phyloP scores from a whole-genome alignment of 2,113 vertebrate species.

The Etheostoma spectabile region DNA sequence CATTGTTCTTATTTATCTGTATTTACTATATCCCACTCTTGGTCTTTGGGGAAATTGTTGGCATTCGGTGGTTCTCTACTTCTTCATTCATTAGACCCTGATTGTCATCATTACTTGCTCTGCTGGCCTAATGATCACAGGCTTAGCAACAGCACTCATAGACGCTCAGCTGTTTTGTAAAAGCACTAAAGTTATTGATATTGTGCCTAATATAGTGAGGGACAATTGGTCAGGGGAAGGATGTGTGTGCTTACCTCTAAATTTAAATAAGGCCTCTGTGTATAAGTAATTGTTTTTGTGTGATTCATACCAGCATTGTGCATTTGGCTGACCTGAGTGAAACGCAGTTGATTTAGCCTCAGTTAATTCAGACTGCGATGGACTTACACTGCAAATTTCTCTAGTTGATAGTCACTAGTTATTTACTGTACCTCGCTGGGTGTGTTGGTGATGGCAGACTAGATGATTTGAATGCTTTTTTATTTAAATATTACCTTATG shows the following conservation, averaged over 20 bases:
- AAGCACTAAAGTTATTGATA: constrained; percentile 79
- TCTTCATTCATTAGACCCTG: constrained; percentile 59
- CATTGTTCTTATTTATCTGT: constrained; percentile 58
- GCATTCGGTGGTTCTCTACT: constrained; percentile 48
- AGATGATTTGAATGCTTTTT: constrained; percentile 30
- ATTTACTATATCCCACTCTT: constrained; percentile 38
- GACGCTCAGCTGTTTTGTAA: constrained; percentile 62
- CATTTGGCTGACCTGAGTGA: constrained; percentile 74
- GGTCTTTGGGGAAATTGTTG: constrained; percentile 57
- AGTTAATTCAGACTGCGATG: constrained; percentile 61
- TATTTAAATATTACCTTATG: constrained; percentile 47
- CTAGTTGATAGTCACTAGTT: constrained; percentile 55
- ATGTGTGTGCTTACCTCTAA: constrained; percentile 70
- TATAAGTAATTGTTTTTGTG: constrained; percentile 80
- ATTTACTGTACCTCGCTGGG: constrained; percentile 67
- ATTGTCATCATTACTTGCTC: constrained; percentile 64
- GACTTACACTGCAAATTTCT: constrained; percentile 76
- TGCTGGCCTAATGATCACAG: constrained; percentile 62
- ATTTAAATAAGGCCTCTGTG: constrained; percentile 80
- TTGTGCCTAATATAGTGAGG: constrained; percentile 75
- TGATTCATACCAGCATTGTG: constrained; percentile 72
- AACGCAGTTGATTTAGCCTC: constrained; percentile 77
- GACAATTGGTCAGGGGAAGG: constrained; percentile 54
- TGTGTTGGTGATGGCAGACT: constrained; percentile 41
- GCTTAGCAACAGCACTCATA: constrained; percentile 74